phyloP scores from a whole-genome alignment of 2,797 vertebrate genomes.

The Tadarida brasiliensis region DNA sequence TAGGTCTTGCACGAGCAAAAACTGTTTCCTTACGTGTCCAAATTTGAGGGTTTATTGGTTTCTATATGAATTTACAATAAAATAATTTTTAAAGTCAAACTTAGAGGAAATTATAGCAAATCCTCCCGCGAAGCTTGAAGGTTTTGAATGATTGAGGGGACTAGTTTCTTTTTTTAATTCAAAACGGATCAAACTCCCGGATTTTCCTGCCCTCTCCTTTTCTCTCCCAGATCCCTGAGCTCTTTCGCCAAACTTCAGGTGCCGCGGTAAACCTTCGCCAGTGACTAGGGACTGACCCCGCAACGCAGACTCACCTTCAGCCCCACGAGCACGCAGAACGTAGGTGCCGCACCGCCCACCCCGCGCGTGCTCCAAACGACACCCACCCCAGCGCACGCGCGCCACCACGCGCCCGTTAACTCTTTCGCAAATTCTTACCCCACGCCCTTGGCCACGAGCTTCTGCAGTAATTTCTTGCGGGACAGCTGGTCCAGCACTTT shows the following conservation, averaged over 20 bases:
- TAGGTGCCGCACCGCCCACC: background rate
- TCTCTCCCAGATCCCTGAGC: background rate
- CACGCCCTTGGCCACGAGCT: constrained; percentile 95
- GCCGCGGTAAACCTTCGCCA: background rate
- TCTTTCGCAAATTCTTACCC: constrained; percentile 92
- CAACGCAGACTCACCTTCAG: background rate
- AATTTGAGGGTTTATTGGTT: constrained; percentile 56
- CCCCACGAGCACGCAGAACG: background rate
- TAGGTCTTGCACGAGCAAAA: constrained; percentile 37
- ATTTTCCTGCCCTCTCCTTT: background rate
- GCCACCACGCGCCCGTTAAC: background rate
- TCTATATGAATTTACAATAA: constrained; percentile 59
- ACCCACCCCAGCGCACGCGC: background rate
- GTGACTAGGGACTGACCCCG: accelerated
- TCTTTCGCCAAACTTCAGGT: background rate
- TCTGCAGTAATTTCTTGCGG: constrained; percentile 96
- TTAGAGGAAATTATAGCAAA: background rate
- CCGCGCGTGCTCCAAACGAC: background rate
- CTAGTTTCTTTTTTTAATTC: background rate
- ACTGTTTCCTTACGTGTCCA: constrained; percentile 26
- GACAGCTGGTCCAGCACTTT: constrained; percentile 96
- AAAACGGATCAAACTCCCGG: background rate
- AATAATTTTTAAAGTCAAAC: background rate
- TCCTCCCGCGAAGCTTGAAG: constrained; percentile 11
- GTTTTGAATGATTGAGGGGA: background rate